A percentile compares a stretch with the other conserved stretches of the same genome.
Evolutionary conservation across 2,797 vertebrate species (phyloP).

Genomic region (Threskiornis aethiopicus): DNA sequence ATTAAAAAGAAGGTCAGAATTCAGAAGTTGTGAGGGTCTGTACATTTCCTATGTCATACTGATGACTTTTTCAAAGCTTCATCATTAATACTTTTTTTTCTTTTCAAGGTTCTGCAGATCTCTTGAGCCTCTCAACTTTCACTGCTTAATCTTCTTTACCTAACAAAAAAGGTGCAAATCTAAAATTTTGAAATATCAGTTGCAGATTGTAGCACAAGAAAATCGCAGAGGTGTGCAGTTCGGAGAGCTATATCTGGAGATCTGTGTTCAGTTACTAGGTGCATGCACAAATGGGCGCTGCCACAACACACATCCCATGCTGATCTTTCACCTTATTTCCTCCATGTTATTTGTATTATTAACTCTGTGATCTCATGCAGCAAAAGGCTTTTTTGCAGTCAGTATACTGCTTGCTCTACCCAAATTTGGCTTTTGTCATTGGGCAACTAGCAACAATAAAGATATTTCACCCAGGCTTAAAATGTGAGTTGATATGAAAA

Average conservation of each 20-base stretch:
- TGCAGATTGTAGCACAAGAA: background rate
- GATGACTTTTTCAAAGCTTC: background rate
- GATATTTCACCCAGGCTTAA: background rate
- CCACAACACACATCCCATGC: background rate
- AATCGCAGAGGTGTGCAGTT: background rate
- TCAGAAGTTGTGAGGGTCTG: background rate
- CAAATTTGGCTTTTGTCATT: background rate
- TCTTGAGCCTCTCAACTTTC: background rate
- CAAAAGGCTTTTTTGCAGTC: background rate
- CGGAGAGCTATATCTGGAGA: background rate
- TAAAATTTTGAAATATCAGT: background rate
- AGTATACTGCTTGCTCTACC: background rate
- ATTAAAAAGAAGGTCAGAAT: slow-evolving; percentile 9
- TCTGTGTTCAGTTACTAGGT: background rate
- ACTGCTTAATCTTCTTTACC: background rate
- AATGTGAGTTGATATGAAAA: background rate
- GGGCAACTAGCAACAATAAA: background rate
- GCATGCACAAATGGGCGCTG: background rate
- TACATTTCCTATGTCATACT: background rate
- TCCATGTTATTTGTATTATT: background rate
- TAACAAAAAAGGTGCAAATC: background rate
- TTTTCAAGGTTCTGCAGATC: background rate
- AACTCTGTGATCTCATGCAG: background rate
- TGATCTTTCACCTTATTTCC: background rate
- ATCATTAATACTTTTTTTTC: background rate